These are phyloP conservation scores for Phylloscopus trochilus DNA, from an alignment of 2,113 vertebrate genomes.

Conservation along the genomic window DNA sequence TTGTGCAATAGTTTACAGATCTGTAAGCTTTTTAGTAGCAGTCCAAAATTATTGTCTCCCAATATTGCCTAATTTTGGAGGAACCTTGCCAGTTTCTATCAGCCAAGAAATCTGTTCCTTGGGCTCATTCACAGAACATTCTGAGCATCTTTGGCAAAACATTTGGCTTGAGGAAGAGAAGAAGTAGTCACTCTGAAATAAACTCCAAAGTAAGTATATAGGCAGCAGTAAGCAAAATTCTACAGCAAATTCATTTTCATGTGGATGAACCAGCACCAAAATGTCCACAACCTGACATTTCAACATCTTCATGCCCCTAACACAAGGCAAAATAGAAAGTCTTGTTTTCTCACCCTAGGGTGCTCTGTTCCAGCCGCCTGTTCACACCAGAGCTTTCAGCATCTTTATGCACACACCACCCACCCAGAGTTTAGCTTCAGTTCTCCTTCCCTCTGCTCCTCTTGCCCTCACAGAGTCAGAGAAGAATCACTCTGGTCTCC, in stretches of 20 bases:
- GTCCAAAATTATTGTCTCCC: constrained; percentile 12
- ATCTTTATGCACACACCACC: not conserved
- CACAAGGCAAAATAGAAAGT: not conserved
- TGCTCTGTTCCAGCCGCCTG: not conserved
- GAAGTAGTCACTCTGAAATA: not conserved
- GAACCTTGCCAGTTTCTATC: constrained; percentile 8
- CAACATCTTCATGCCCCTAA: not conserved
- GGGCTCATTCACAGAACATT: constrained; percentile 39
- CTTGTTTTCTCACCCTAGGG: not conserved
- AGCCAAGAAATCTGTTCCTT: constrained; percentile 46
- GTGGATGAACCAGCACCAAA: not conserved
- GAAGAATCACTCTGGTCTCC: not conserved
- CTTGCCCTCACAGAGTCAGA: not conserved
- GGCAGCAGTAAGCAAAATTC: not conserved
- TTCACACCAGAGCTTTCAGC: not conserved
- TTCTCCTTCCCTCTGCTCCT: not conserved
- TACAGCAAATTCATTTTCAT: not conserved
- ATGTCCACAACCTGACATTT: not conserved
- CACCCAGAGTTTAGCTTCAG: not conserved
- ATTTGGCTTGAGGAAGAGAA: not conserved
- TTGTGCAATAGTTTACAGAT: not conserved
- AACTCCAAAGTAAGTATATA: not conserved
- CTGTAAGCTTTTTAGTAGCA: not conserved
- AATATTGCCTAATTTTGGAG: not conserved
- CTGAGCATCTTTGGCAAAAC: constrained; percentile 3